These are phyloP conservation scores for Drosophila prostipennis DNA, from an alignment of 2,888 invertebrate species.

Conservation along the genomic window DNA sequence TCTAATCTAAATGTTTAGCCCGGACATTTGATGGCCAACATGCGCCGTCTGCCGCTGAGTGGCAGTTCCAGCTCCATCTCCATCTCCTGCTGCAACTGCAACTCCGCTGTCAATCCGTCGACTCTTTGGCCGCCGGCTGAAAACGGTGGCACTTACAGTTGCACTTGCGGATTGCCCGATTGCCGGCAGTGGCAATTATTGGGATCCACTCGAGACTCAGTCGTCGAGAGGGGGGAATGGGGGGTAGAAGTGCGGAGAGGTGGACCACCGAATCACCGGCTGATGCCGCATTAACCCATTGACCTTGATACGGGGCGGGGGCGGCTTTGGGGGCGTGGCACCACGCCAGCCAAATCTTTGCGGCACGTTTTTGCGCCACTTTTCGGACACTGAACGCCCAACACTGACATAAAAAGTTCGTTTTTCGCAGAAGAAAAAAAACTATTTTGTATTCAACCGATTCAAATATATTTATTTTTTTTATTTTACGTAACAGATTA, in stretches of 20 bases:
- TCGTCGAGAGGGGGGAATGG: conserved; percentile 3
- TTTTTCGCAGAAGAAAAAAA: background rate
- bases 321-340: conserved; percentile 36
- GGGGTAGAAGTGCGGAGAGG: conserved; percentile 12
- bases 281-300: conserved; percentile 69
- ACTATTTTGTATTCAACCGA: background rate
- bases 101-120: conserved; percentile 64
- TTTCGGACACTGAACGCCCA: conserved; percentile 18
- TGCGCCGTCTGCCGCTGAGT: conserved; percentile 67
- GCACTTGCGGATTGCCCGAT: conserved; percentile 78
- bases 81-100: conserved; percentile 8
- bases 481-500: no score
- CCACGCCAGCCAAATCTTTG: background rate
- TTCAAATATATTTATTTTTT: no score
- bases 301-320: conserved; percentile 67
- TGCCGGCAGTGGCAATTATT: conserved; percentile 71
- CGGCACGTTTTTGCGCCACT: conserved; percentile 70
- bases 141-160: conserved; percentile 82
- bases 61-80: conserved; percentile 60
- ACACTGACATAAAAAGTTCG: background rate
- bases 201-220: conserved; percentile 57
- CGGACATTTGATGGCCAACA: conserved; percentile 77
- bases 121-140: conserved; percentile 48
- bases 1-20: conserved; percentile 77
- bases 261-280: conserved; percentile 43